Percentiles rank a stretch among this genome's conserved stretches.
Evolutionary conservation across 2,888 invertebrate genomes (phyloP).

Genomic region (Patella ulyssiponensis): DNA sequence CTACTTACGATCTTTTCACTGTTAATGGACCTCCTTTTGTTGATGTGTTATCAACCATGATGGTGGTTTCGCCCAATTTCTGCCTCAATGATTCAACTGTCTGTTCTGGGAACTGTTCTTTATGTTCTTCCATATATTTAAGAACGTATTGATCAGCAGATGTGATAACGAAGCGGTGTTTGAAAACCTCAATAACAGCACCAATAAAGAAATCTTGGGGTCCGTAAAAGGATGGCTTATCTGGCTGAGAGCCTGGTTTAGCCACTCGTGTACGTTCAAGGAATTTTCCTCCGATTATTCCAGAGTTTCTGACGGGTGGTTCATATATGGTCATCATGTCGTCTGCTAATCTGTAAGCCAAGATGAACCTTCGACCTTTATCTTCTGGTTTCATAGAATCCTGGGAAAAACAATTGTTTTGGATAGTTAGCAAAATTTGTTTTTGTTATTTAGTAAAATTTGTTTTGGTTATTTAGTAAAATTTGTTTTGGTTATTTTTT

Average conservation of each 20-base stretch:
- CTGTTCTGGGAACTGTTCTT: conserved; percentile 67
- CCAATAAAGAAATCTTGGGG: conserved; percentile 87
- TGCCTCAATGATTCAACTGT: conserved; percentile 54
- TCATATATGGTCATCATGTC: conserved; percentile 84
- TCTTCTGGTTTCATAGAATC: conserved; percentile 87
- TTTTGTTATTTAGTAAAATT: not conserved
- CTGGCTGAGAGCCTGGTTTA: conserved; percentile 78
- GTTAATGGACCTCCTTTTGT: conserved; percentile 67
- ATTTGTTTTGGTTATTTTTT: too few species aligned
- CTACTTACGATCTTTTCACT: conserved; percentile 60
- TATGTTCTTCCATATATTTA: conserved; percentile 76
- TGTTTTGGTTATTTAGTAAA: too few species aligned
- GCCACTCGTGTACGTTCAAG: conserved; percentile 79
- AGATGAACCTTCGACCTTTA: conserved; percentile 81
- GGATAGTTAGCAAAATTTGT: not conserved
- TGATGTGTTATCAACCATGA: conserved; percentile 43
- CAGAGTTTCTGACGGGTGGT: conserved; percentile 75
- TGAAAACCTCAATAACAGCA: conserved; percentile 81
- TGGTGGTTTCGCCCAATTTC: conserved; percentile 44
- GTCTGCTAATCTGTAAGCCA: conserved; percentile 84
- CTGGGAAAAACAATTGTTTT: conserved; percentile 50
- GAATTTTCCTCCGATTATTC: conserved; percentile 84
- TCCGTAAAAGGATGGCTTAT: conserved; percentile 83
- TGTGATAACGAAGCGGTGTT: conserved; percentile 83
- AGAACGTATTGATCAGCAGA: conserved; percentile 90